Base-by-base conservation (phyloP, 2,797 vertebrate species). In the Delichon dasypus region DNA sequence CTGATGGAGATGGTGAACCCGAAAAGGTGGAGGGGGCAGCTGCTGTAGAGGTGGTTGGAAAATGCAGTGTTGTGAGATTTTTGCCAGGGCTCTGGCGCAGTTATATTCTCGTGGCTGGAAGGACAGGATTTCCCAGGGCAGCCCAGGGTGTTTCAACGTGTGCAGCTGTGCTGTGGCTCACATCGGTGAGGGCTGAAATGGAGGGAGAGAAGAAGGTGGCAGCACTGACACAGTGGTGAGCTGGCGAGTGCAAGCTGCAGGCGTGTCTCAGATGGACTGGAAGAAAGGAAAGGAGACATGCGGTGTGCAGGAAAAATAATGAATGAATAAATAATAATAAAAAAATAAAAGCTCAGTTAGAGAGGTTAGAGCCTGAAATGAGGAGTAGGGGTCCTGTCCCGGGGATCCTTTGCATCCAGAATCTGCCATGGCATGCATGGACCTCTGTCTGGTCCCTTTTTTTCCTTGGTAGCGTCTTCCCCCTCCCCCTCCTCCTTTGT, bases 401-500 rank as follows among this genome's bases (percentile, higher is more conserved):
- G 2, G 26, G 51, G 65, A 70, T 79, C 74, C 32, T 92, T 77
- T 65, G 71, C 74, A 77, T 80, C 64, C 67, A 50, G 80, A 67
- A 58, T 67, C 11, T 66, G 54, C 64, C 21, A 6, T 17, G 77
- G 88, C 77, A 61, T 58, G 82, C 80, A 57, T 74, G 91, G 91
- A 68, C 48, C 76, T 81, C 71, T 42, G 79, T 75, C 91, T 93
- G 53, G 79, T 91, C 55, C 77, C 55, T 94, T 97, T 95, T 93
- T 88, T 95, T 92, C 78, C 82, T 79, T 55, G 25, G 44, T 40
- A 61, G 60, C 74, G 72, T 89, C 55, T 78, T 87, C 54, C 88
- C 87, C 81, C 67, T 95, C 85, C 66, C 26, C 81, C 86, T 89
- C 32, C 70, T 93, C 83, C 88, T 96, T 96, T 96, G 94, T 94